Evolutionary conservation across 1,140 invertebrate genomes (phyloP).

Genomic region (Lordiphosa clarofinis): DNA sequence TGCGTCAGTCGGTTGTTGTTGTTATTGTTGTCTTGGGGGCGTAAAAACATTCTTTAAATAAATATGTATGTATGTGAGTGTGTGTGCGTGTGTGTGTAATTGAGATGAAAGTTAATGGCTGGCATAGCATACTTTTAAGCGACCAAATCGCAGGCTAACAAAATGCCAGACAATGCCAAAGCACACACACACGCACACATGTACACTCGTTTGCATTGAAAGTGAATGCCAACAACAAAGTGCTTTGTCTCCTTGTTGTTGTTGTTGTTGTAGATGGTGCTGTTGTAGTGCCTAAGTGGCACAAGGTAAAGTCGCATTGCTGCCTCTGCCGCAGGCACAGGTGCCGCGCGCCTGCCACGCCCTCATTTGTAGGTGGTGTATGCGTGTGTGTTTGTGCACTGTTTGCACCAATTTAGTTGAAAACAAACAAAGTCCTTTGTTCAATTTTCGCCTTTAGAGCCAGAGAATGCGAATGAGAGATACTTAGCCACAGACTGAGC

Average conservation of each 20-base stretch:
- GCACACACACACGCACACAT: conserved; percentile 11
- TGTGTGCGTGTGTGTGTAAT: conserved; percentile 50
- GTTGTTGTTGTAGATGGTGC: conserved; percentile 31
- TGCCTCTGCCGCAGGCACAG: conserved; percentile 28
- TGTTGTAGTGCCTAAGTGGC: conserved; percentile 62
- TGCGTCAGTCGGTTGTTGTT: conserved; percentile 54
- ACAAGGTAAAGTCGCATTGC: conserved; percentile 68
- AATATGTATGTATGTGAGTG: conserved; percentile 47
- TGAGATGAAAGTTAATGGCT: conserved; percentile 76
- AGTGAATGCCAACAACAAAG: conserved; percentile 59
- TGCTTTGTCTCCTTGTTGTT: conserved; percentile 10
- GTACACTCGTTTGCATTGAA: conserved; percentile 18
- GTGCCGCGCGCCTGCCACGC: conserved; percentile 34
- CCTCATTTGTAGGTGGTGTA: conserved; percentile 34
- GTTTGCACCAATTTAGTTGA: conserved; percentile 79
- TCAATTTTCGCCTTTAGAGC: conserved; percentile 69
- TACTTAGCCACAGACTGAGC: conserved; percentile 42
- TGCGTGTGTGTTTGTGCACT: conserved; percentile 46
- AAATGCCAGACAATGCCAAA: conserved; percentile 67
- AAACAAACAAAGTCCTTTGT: conserved; percentile 77
- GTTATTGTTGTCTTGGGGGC: conserved; percentile 56
- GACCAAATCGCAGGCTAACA: conserved; percentile 67
- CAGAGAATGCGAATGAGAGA: conserved; percentile 19
- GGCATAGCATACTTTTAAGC: conserved; percentile 66
- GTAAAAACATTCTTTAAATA: conserved; percentile 67